Evolutionary conservation across 2,113 vertebrate genomes (phyloP), one percentile per base, ranked within the genome.

Genomic region (Strix aluco): DNA sequence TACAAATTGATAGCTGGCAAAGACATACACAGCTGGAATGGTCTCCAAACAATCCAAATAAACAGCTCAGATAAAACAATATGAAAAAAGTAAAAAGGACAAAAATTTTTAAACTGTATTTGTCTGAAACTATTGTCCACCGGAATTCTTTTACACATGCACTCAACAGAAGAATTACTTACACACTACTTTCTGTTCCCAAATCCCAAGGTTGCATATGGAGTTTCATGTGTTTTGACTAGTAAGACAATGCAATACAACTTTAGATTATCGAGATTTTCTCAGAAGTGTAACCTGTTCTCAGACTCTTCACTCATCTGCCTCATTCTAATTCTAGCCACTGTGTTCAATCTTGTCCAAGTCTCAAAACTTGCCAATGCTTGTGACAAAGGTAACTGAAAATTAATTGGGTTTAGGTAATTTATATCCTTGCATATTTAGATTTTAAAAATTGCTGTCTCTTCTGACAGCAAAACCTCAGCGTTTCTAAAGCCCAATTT

Each of bases 251-350:
- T 6, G 38, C 10, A 77, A 81, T 5, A 5, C 12, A 67, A 34
- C 6, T 69, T 75, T 1, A 69, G 14, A 25, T 57, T 61, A 74
- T 26, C 12, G 26, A 27, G 6, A 44, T 65, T 63, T 47, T 40
- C 49, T 82, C 66, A 57, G 52, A 55, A 80, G n/a, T 14, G 11
- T 32, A 16, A 55, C 40, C 51, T 16, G 5, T 51, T 87, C 71
- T 65, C 51, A 82, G 52, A 65, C 18, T 62, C 27, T 49, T 40
- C 0, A 0, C 49, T 47, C 3, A 0, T 38, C 71, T 52, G 29
- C 52, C 14, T 19, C 29, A 29, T 44, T 46, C 36, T 47, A 73
- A 86, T 38, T 74, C 67, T 14, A 83, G 36, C 7, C 36, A 26
- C 23, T 0, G 9, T 5, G 26, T 57, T 40, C 59, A 55, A 2